Percentiles rank a stretch among this genome's conserved stretches.
Evolutionary conservation across 2,888 invertebrate species (phyloP).

Genomic region (Amblyteles armatorius): DNA sequence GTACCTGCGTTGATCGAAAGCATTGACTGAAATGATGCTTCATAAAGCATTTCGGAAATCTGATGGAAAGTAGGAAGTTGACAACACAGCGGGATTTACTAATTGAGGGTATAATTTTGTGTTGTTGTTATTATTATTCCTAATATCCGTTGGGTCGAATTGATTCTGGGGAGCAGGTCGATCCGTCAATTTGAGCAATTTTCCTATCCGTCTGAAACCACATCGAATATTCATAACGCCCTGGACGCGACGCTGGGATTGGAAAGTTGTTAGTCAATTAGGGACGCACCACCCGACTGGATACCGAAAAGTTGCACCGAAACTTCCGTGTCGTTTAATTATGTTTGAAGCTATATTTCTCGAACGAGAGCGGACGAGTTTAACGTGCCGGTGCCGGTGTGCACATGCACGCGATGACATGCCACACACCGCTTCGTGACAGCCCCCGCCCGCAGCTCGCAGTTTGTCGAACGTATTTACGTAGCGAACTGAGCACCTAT

Average conservation of each 20-base stretch:
- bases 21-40: neutral
- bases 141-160: neutral
- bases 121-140: neutral
- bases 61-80: neutral
- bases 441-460: neutral
- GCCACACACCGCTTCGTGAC: neutral
- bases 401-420: neutral
- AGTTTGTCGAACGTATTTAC: neutral
- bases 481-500: neutral
- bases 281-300: neutral
- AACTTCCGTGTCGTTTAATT: constrained; percentile 8
- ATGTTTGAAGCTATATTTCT: neutral
- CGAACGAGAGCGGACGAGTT: neutral
- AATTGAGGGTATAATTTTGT: neutral
- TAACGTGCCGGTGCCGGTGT: neutral
- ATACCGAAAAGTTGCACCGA: neutral
- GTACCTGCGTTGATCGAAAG: neutral
- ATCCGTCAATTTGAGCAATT: constrained; percentile 2
- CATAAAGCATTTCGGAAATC: neutral
- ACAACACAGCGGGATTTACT: neutral
- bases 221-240: constrained; percentile 7
- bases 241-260: neutral
- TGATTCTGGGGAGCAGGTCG: neutral
- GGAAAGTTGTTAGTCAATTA: constrained; percentile 13
- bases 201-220: neutral